Evolutionary conservation across 1,140 invertebrate species (phyloP), one percentile per base, ranked within the genome.

Genomic region (Brachystomella parvula): DNA sequence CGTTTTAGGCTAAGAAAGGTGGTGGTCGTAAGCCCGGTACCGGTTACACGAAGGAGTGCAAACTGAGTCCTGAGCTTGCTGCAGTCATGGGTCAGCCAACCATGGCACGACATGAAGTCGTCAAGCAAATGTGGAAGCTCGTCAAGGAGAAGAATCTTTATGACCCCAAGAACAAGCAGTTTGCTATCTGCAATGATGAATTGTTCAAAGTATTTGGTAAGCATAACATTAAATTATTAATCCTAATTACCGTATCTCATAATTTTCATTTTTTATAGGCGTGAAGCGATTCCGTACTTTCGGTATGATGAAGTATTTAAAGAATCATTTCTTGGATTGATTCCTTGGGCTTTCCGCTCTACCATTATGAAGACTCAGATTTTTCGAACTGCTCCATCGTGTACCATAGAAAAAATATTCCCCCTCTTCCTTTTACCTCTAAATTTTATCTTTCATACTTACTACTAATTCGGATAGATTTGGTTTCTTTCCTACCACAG

Each of bases 241-340:
- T 6, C 3, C 39, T 35, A 64, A 61, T 2, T 30, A 64, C n/a
- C 26, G 15, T 61, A 19, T 12, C 26, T 65, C 21, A 65, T 47
- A 61, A 29, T n/a, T 60, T 66, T 35, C 21, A 24, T 59, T 56
- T 60, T 12, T 74, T 74, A 47, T 73, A 81, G 80, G 90, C 26
- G 86, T 89, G 0, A 92, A 92, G 76, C 86, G 90, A 69, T 93
- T 94, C 83, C 85, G 89, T 74, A 92, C 89, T 44, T 94, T 94
- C 73, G 90, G 89, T 72, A 95, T 95, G 92, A 92, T 96, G 88
- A 95, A 95, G 77, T 91, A 92, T 78, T 81, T 96, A 67, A 93
- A 94, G 79, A 85, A 87, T 69, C 92, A 96, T 80, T 94, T 96
- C 80, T 79, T 88, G 75, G 84, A 86, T 74, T 86, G 86, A 71